Base-by-base conservation (phyloP, 2,888 invertebrate species). In the Miltochrista miniata region DNA sequence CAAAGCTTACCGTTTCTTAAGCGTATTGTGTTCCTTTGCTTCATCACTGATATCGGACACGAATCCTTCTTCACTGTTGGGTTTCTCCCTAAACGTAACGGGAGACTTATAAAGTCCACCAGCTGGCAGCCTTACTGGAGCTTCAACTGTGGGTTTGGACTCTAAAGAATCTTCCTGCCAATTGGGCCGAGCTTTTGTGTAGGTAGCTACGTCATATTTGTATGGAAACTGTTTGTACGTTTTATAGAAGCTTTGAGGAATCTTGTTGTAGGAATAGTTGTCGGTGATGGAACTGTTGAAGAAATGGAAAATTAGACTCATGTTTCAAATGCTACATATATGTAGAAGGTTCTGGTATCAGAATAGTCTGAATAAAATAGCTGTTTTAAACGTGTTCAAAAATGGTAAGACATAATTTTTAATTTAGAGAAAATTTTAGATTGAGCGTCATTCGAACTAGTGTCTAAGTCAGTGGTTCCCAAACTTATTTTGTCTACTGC, bases 71-170 rank as follows among this genome's bases (percentile, higher is more conserved):
- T 74, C 73, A 9, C 63, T 68, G 7, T 59, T 58, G 1, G 87
- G 85, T 14, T 76, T 83, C 1, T 79, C 81, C 34, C 76, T 83
- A 41, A 87, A 88, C 0, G 81, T 67, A 5, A 80, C 80, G 0
- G 82, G 79, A 0, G 75, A 70, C 54, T 80, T 74, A 59, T 91
- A 91, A 0, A 89, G 63, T 0, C 85, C 87, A 1, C 90, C 90
- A 0, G 90, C 90, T 1, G 85, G 84, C 0, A 85, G 59, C 30
- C 68, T 79, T 11, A 79, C 68, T 0, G 87, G 85, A 0, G 74
- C 70, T 50, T 82, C 79, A 2, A 72, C 74, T 0, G 87, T 88
- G 0, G 87, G 86, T 43, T 60, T 78, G 1, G 85, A 75, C 13
- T 85, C 86, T 38, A 82, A 43, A 15, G 57, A 48, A 13, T 76